Evolutionary conservation across 2,888 invertebrate species (phyloP), one percentile per base, ranked within the genome.

Genomic region (Poecilus cupreus): DNA sequence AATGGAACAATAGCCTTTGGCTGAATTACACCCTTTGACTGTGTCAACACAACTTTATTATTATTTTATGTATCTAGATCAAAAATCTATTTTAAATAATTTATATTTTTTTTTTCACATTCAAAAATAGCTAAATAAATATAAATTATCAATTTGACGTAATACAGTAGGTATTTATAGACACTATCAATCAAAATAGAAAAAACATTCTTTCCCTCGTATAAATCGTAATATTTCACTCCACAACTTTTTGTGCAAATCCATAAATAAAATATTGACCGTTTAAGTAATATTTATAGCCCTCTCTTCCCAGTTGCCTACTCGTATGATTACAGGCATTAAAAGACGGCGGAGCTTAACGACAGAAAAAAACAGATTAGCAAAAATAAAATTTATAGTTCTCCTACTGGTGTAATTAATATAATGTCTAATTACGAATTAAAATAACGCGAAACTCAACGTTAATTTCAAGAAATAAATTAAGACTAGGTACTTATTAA

Each of bases 391-490:
- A 68, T 68, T 68, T 68, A 68, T 68, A 16, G 39, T 32, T 18
- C 64, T 10, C 32, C 32, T 32, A 16, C 37, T 68, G 26, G 4
- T 68, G 11, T 37, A 37, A 37, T 37, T 68, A 68, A 18, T 37
- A 68, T 68, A 68, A 37, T 37, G 39, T 68, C 64, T 68, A 32
- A 68, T 68, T 68, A 37, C 13, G 37, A 37, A 68, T 68, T n/a
- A 20, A 68, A 68, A 68, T 37, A 16, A 32, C 32, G 32, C 32
- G 32, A 32, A 32, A 32, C 32, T 32, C 8, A 32, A 32, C 32
- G 6, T 60, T 26, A 60, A 60, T 26, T 16, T 37, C 37, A 37
- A 37, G 37, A 68, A 68, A 20, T 68, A 68, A 32, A 37, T 37
- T 18, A 68, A 8, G 8, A 32, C 11, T 18, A 3, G 24, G 5